phyloP scores from a whole-genome alignment of 2,113 vertebrate genomes.

The Amia ocellicauda region DNA sequence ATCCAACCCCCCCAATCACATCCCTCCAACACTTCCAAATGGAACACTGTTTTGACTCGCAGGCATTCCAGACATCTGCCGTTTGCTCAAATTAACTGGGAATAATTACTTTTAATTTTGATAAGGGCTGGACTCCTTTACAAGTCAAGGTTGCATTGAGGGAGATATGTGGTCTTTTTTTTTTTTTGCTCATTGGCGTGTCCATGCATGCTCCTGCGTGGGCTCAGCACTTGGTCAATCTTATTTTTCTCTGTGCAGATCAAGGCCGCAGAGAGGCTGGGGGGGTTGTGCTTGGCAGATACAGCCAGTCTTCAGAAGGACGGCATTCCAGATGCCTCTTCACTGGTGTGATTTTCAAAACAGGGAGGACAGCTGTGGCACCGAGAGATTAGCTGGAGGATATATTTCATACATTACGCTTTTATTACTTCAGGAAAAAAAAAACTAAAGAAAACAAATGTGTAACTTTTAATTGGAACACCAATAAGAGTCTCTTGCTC shows the following conservation, averaged over 20 bases:
- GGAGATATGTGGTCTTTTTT: conserved; percentile 36
- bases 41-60: conserved; percentile 65
- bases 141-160: conserved; percentile 65
- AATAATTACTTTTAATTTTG: conserved; percentile 86
- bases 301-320: not conserved
- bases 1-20: conserved; percentile 58
- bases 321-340: conserved; percentile 7
- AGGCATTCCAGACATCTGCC: conserved; percentile 76
- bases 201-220: conserved; percentile 28
- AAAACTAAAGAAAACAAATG: not conserved
- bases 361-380: conserved; percentile 34
- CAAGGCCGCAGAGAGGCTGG: conserved; percentile 74
- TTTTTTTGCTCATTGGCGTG: conserved; percentile 57
- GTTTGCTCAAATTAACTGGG: conserved; percentile 79
- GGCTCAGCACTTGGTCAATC: too few relatives aligned
- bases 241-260: conserved; percentile 26
- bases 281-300: conserved; percentile 68
- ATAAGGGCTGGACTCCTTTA: conserved; percentile 70
- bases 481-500: not conserved
- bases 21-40: conserved; percentile 64
- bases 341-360: conserved; percentile 57
- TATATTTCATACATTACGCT: not conserved
- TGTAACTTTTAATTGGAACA: not conserved
- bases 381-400: not conserved
- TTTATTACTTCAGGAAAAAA: not conserved